phyloP scores from a whole-genome alignment of 1,140 invertebrate species.

The Brachionus plicatilis region DNA sequence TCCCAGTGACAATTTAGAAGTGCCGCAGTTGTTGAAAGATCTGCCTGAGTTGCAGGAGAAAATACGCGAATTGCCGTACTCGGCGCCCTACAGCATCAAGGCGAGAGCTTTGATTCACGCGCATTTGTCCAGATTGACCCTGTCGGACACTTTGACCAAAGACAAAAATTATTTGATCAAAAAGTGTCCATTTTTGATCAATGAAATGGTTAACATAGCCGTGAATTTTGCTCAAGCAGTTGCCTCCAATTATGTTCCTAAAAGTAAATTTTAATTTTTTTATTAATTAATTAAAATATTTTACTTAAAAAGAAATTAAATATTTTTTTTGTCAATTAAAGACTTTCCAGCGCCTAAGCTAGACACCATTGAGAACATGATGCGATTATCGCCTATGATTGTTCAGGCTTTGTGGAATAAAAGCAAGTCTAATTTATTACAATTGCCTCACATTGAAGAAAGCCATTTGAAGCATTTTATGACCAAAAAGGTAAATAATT shows the following conservation, averaged over 20 bases:
- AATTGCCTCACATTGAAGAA: slow-evolving; percentile 89
- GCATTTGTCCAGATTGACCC: slow-evolving; percentile 74
- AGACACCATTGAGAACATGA: slow-evolving; percentile 92
- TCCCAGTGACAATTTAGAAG: slow-evolving; percentile 86
- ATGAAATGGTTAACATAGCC: slow-evolving; percentile 93
- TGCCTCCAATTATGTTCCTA: slow-evolving; percentile 65
- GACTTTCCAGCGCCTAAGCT: slow-evolving; percentile 75
- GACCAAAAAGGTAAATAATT: slow-evolving; percentile 63
- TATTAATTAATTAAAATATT: too few species aligned
- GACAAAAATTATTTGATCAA: slow-evolving; percentile 70
- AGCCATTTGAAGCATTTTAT: slow-evolving; percentile 85
- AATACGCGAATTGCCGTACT: slow-evolving; percentile 86
- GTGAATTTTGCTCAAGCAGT: slow-evolving; percentile 85
- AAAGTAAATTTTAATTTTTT: slow-evolving; percentile 62
- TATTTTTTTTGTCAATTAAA: slow-evolving; percentile 50
- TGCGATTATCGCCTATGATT: slow-evolving; percentile 92
- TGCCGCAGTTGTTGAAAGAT: slow-evolving; percentile 82
- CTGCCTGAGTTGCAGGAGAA: slow-evolving; percentile 82
- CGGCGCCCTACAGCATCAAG: slow-evolving; percentile 91
- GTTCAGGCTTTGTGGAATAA: slow-evolving; percentile 88
- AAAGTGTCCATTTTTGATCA: slow-evolving; percentile 88
- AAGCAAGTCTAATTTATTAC: slow-evolving; percentile 81
- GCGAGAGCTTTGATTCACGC: slow-evolving; percentile 86
- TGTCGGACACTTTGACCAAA: slow-evolving; percentile 74
- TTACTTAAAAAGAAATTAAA: not conserved